Percentiles rank a stretch among this genome's conserved stretches.
phyloP scores from a whole-genome alignment of 2,113 vertebrate species.

The Chauna torquata region DNA sequence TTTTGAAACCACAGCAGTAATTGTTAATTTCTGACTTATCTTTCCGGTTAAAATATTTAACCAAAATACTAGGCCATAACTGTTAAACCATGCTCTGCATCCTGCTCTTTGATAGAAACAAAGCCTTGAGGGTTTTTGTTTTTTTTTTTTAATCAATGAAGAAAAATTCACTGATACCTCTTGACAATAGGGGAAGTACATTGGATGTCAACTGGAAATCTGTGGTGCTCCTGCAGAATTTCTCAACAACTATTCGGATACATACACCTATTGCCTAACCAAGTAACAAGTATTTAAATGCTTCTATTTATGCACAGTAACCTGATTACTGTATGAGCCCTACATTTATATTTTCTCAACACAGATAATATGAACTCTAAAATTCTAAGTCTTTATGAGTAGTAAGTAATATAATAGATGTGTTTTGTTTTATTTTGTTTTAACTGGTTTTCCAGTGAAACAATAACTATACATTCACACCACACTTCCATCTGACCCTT shows the following conservation, averaged over 20 bases:
- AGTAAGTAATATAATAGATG: not conserved
- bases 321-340: not conserved
- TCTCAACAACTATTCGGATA: not conserved
- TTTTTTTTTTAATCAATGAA: too few species aligned
- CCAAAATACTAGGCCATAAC: not conserved
- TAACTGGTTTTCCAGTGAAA: not conserved
- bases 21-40: not conserved
- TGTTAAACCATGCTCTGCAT: not conserved
- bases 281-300: not conserved
- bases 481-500: not conserved
- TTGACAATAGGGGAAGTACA: not conserved
- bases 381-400: not conserved
- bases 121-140: not conserved
- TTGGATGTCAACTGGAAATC: not conserved
- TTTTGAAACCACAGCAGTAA: not conserved
- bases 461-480: not conserved
- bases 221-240: not conserved
- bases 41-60: not conserved
- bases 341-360: not conserved
- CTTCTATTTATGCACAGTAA: not conserved
- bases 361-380: not conserved
- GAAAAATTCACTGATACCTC: not conserved
- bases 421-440: not conserved
- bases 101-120: not conserved
- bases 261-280: not conserved